These are phyloP conservation scores for Menura novaehollandiae DNA, from an alignment of 2,113 vertebrate genomes.

Conservation along the genomic window DNA sequence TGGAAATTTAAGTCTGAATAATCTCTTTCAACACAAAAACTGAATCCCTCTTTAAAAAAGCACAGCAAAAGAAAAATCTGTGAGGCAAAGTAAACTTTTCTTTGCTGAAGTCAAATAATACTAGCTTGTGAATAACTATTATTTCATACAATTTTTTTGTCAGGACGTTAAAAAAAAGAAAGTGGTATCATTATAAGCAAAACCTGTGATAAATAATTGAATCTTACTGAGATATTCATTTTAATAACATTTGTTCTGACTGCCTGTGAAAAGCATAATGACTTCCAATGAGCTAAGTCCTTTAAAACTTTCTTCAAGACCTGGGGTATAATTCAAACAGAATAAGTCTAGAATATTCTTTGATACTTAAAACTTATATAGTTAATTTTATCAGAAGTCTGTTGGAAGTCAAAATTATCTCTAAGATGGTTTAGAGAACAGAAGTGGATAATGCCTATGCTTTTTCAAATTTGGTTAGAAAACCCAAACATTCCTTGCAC, in stretches of 20 bases:
- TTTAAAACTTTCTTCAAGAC: conserved; percentile 45
- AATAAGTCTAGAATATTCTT: conserved; percentile 36
- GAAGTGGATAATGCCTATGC: background rate
- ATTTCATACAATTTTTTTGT: conserved; percentile 33
- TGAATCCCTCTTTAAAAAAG: background rate
- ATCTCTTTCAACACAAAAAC: background rate
- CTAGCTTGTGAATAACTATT: conserved; percentile 11
- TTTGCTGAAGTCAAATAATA: background rate
- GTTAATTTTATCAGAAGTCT: conserved; percentile 6
- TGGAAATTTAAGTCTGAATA: background rate
- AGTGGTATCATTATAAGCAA: conserved; percentile 53
- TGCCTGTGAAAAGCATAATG: conserved; percentile 44
- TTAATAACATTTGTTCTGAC: conserved; percentile 56
- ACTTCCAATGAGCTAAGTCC: conserved; percentile 10
- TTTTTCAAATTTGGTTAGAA: background rate
- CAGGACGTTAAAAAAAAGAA: conserved; percentile 29
- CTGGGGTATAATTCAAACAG: conserved; percentile 17
- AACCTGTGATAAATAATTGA: conserved; percentile 63
- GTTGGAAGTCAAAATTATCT: conserved; percentile 3
- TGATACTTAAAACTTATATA: conserved; percentile 17
- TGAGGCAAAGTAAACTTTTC: background rate
- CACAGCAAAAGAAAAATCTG: background rate
- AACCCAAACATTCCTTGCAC: background rate
- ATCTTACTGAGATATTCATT: conserved; percentile 54
- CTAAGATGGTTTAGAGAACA: background rate